phyloP scores from a whole-genome alignment of 2,888 invertebrate species.

The Eristalis tenax region DNA sequence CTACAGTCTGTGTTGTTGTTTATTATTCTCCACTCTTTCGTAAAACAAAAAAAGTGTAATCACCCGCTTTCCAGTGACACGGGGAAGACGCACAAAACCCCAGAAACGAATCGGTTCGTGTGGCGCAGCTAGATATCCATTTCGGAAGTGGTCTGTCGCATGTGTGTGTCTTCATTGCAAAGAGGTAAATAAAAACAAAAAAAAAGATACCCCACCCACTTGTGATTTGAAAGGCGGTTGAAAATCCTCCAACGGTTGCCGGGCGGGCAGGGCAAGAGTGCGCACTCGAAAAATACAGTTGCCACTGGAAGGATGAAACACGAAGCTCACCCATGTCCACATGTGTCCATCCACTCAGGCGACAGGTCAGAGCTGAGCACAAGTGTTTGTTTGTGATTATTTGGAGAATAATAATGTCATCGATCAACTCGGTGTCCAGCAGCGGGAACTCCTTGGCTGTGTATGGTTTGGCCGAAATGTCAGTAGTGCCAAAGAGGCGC shows the following conservation, averaged over 20 bases:
- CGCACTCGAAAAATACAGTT: constrained; percentile 27
- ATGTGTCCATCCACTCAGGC: neutral
- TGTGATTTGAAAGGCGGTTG: neutral
- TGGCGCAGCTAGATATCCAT: neutral
- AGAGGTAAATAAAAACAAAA: neutral
- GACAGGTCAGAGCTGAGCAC: neutral
- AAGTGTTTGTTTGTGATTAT: neutral
- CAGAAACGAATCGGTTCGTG: neutral
- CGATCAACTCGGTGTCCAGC: constrained; percentile 28
- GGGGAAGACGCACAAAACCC: neutral
- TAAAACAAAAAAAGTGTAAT: neutral
- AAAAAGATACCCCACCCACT: neutral
- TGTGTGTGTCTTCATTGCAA: neutral
- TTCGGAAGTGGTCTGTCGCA: neutral
- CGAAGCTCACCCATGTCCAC: neutral
- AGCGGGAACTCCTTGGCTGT: neutral
- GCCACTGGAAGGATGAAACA: constrained; percentile 11
- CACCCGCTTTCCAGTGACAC: neutral
- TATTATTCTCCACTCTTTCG: constrained; percentile 1
- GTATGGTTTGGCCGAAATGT: neutral
- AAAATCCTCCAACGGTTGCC: neutral
- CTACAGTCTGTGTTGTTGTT: neutral
- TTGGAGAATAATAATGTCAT: constrained; percentile 23
- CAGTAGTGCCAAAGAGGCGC: neutral
- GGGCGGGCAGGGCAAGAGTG: neutral